Base-by-base conservation (phyloP, 2,113 vertebrate genomes). In the Rhegmatorhina hoffmannsi region DNA sequence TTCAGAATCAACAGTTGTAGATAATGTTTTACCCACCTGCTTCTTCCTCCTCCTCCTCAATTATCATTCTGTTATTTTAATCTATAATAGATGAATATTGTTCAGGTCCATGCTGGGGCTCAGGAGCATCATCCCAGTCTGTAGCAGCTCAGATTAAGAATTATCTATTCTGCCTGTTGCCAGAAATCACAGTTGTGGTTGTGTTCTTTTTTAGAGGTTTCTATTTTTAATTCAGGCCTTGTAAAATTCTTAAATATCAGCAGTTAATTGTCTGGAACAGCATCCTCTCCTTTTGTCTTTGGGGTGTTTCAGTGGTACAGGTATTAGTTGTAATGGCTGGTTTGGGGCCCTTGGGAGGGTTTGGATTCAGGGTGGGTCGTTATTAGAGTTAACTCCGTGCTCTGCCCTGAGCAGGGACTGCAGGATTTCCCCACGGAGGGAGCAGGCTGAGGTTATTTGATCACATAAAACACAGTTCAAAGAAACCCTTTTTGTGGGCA, bases 381-480 rank as follows among this genome's bases (percentile, higher is more conserved):
- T 81, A 63, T 34, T 73, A 58, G 94, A 43, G 29, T 36, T 68
- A 50, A 72, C 53, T 53, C 7, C 47, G 68, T 25, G 81, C 66
- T 73, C 73, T 84, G 64, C 73, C 62, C 47, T 0, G 29, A 67
- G 83, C 11, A 8, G 5, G 26, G 75, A 74, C 93, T 73, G 84
- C 63, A 38, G 91, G 62, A 69, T 89, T 84, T 95, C 91, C 73
- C 89, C 62, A 12, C 36, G 8, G 87, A 91, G 92, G 64, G 63
- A 87, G 92, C 81, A 18, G 94, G 70, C 85, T 47, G 86, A 80
- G 91, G 46, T 70, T 79, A 64, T 86, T 92, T 96, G 95, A 93
- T 95, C 83, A 34, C 83, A 62, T 49, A 40, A 72, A 70, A 59
- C 6, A 25, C 78, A 47, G 53, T 90, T 89, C 82, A 93, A 62